Percentiles rank a stretch among this genome's conserved stretches.
Evolutionary conservation across 1,140 invertebrate genomes (phyloP).

Genomic region (Pseudomyrmex pallidus): DNA sequence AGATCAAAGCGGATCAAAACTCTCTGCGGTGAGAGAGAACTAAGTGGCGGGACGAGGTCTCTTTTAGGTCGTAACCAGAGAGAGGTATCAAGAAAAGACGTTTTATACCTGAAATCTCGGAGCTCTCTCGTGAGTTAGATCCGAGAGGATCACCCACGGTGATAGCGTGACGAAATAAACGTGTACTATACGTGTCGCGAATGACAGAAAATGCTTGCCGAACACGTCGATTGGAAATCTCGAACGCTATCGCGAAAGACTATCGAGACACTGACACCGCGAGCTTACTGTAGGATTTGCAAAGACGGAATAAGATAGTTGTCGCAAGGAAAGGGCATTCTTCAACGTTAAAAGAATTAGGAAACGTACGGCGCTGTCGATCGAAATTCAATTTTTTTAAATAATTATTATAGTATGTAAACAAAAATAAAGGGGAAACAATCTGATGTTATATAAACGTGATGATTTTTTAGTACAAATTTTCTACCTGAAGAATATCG

Average conservation of each 20-base stretch:
- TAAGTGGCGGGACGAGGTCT: constrained; percentile 39
- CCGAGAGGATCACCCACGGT: background rate
- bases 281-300: background rate
- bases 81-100: constrained; percentile 18
- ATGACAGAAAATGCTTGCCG: constrained; percentile 16
- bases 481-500: background rate
- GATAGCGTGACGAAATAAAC: constrained; percentile 50
- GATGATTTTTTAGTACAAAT: too few relatives aligned
- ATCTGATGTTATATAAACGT: too few relatives aligned
- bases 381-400: background rate
- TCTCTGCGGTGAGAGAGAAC: background rate
- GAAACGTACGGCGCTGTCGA: too few relatives aligned
- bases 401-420: background rate
- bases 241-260: too few relatives aligned
- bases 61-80: background rate
- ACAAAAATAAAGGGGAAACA: background rate
- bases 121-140: constrained; percentile 6
- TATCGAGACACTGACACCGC: background rate
- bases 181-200: constrained; percentile 42
- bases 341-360: background rate
- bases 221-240: too few relatives aligned
- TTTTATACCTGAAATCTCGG: constrained; percentile 32
- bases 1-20: background rate
- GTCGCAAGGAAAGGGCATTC: background rate
- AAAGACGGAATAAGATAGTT: background rate